Base-by-base conservation (phyloP, 2,888 invertebrate genomes). In the Drosophila tripunctata region DNA sequence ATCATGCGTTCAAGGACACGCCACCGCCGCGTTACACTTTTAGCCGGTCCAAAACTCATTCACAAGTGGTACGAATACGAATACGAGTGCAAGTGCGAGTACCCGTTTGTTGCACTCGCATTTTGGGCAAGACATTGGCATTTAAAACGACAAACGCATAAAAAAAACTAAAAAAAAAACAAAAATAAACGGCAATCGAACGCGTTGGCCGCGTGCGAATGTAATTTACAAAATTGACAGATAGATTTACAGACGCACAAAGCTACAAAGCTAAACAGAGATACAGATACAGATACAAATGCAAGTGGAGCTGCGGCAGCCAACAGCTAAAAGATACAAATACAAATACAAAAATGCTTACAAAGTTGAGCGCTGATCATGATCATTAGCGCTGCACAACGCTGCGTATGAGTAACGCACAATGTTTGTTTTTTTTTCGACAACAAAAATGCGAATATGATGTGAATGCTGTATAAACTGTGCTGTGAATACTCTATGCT, bases 71-170 rank as follows among this genome's bases (percentile, higher is more conserved):
- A 40, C 12, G 21, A 19, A 15, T 48, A 57, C 51, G 21, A 21
- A 4, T 21, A 21, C 4, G 21, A 21, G 21, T 21, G 4, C 4
- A 21, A 21, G 27, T 27, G 27, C 44, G 27, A 27, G 31, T 6
- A 27, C 62, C 4, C n/a, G 33, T 40, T 41, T 33, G 27, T 52
- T 51, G 70, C 63, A 61, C 19, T 71, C 55, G 71, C 58, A 36
- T 82, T 86, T 84, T 81, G 78, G 83, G 78, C 73, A 75, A 86
- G 84, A 78, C 87, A 86, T 87, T 87, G 86, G 86, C 87, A 87
- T 87, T 87, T 87, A 86, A 76, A 76, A 51, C 58, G 51, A 45
- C 36, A 62, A 30, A 35, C 45, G 61, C 38, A 52, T 35, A 52
- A 60, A 52, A 55, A 71, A 67, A 79, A 61, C 72, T 66, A 80